Base-by-base conservation (phyloP, 2,797 vertebrate species). In the Eutrigla gurnardus region DNA sequence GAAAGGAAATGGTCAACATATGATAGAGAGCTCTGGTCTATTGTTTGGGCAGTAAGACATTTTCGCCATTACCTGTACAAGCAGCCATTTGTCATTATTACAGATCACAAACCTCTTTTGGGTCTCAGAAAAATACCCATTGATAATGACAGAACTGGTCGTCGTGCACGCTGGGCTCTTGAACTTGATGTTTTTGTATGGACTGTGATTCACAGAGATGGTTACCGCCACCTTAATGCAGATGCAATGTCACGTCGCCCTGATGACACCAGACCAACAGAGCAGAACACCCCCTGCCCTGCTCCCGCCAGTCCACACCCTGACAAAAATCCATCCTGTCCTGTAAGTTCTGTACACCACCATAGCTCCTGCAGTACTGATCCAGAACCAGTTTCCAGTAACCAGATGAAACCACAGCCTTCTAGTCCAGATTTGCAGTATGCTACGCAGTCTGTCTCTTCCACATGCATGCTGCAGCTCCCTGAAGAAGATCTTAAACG, bases 71-170 rank as follows among this genome's bases (percentile, higher is more conserved):
- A 45, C 7, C 2, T 70, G 4, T 65, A 82, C 65, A 80, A 78
- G 13, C 70, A 84, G 39, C 71, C 52, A 3, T 79, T 83, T 72
- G 54, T 82, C 32, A 76, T 70, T 67, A 53, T 78, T 13, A 71
- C 11, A 5, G 71, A 81, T 8, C 80, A 85, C 50, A 79, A 81
- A 64, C 73, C 66, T 9, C 53, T 69, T 5, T 10, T 60, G 17
- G 65, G 39, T 54, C 59, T 69, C 14, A 68, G 60, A 11, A 82
- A 55, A 42, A 75, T 80, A 14, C 15, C 81, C 50, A 73, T 62
- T 72, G 64, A 84, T 40, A 73, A 33, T 82, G 77, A 63, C 50
- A 72, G 50, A 54, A 80, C 67, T 39, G 73, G 76, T 50, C 14
- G 7, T 35, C 9, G 10, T 52, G 58, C 37, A 58, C 0, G 6